A percentile compares a stretch with the other conserved stretches of the same genome.
Conservation (phyloP, 2,888 invertebrate genomes). For the Xylota segnis region DNA sequence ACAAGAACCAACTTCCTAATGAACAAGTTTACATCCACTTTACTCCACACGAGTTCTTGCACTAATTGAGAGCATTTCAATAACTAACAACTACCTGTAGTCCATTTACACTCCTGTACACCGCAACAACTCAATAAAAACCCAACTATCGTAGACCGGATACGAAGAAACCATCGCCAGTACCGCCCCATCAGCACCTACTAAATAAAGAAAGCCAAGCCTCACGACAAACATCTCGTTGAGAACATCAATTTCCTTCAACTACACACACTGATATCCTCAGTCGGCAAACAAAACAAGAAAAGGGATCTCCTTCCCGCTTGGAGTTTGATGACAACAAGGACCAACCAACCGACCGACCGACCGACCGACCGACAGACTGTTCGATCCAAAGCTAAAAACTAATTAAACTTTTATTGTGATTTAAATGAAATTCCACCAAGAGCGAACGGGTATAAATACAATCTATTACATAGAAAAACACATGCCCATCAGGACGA, state of each 20-base stretch:
- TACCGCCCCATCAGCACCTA: slow-evolving; percentile 51
- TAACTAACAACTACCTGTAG: slow-evolving; percentile 21
- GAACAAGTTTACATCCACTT: slow-evolving; percentile 27
- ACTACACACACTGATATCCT: background rate
- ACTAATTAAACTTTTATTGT: slow-evolving; percentile 77
- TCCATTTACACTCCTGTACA: background rate
- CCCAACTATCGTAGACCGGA: background rate
- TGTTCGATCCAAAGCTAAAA: slow-evolving; percentile 68
- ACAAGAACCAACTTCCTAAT: slow-evolving; percentile 17
- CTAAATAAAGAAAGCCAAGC: slow-evolving; percentile 49
- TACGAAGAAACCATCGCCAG: background rate
- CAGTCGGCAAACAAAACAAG: slow-evolving; percentile 28
- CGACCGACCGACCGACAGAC: slow-evolving; percentile 37
- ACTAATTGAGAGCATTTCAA: slow-evolving; percentile 40
- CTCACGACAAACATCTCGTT: slow-evolving; percentile 51
- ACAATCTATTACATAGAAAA: slow-evolving; percentile 56
- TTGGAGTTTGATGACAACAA: slow-evolving; percentile 46
- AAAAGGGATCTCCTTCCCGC: slow-evolving; percentile 21
- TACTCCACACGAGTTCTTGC: slow-evolving; percentile 1
- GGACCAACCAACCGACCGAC: slow-evolving; percentile 46
- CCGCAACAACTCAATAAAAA: slow-evolving; percentile 3
- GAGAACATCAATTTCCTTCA: slow-evolving; percentile 49
- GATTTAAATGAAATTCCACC: slow-evolving; percentile 75
- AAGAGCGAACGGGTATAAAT: slow-evolving; percentile 55
- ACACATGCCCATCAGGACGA: slow-evolving; percentile 35